Percentiles rank a stretch among this genome's conserved stretches.
These are phyloP conservation scores for Calyptomena viridis DNA, from an alignment of 2,113 vertebrate genomes.

Conservation along the genomic window DNA sequence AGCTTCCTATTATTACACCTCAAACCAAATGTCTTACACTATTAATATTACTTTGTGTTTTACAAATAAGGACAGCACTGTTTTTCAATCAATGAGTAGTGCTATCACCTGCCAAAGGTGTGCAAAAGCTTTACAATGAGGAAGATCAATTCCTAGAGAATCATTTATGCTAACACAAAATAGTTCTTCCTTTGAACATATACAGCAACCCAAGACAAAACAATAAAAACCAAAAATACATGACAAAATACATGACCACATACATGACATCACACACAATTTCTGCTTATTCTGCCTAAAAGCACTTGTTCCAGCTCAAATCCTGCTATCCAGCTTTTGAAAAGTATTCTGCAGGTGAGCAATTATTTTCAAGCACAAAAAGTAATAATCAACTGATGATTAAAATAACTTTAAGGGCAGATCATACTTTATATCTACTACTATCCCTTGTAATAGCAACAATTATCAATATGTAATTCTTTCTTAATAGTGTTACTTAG, in stretches of 20 bases:
- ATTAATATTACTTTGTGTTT: not conserved
- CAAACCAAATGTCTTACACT: not conserved
- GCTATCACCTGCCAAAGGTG: not conserved
- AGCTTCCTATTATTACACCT: not conserved
- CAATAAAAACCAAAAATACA: not conserved
- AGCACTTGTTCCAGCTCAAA: not conserved
- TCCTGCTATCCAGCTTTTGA: not conserved
- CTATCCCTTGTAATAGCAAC: not conserved
- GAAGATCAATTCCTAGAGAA: not conserved
- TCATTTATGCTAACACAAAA: not conserved
- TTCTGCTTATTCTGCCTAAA: not conserved
- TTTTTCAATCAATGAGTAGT: not conserved
- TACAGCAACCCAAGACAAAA: slow-evolving; percentile 17
- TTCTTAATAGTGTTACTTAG: not conserved
- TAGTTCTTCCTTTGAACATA: not conserved
- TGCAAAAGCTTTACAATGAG: not conserved
- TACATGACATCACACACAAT: not conserved
- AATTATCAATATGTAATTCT: not conserved
- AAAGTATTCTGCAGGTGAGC: not conserved
- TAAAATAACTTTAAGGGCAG: not conserved
- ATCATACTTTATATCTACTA: not conserved
- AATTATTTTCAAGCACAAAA: not conserved
- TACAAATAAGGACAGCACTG: not conserved
- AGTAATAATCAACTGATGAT: not conserved
- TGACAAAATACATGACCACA: not conserved